A percentile compares a stretch with the other conserved stretches of the same genome.
phyloP scores from a whole-genome alignment of 2,888 invertebrate genomes.

The Epinotia nisella region DNA sequence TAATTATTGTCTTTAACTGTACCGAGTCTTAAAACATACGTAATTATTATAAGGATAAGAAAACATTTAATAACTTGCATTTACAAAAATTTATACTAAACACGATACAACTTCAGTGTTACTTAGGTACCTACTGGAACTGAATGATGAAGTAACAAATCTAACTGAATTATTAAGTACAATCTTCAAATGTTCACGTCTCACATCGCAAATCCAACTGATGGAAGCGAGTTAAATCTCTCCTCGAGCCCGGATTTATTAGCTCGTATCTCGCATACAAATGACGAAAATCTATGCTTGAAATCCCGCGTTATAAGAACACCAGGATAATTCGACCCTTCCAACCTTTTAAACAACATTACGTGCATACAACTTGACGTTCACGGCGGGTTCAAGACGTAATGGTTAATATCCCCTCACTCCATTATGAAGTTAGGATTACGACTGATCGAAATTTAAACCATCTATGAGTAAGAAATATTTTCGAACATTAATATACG shows the following conservation, averaged over 20 bases:
- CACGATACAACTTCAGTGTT: background rate
- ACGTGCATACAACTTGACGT: background rate
- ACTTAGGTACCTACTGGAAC: background rate
- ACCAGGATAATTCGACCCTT: slow-evolving; percentile 32
- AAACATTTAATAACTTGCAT: too few relatives aligned
- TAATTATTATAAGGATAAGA: too few relatives aligned
- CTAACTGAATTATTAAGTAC: slow-evolving; percentile 4
- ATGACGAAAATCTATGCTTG: slow-evolving; percentile 44
- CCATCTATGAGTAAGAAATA: slow-evolving; percentile 43
- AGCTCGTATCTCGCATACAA: slow-evolving; percentile 45
- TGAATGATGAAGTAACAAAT: background rate
- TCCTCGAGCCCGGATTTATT: slow-evolving; percentile 46
- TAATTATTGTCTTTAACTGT: too few relatives aligned
- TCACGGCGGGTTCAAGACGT: slow-evolving; percentile 8
- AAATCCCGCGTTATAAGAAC: slow-evolving; percentile 43
- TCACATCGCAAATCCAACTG: slow-evolving; percentile 40
- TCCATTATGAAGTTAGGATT: slow-evolving; percentile 46
- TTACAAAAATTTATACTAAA: too few relatives aligned
- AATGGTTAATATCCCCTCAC: slow-evolving; percentile 43
- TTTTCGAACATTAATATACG: slow-evolving; percentile 31
- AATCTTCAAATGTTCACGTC: slow-evolving; percentile 32
- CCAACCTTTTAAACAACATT: slow-evolving; percentile 28
- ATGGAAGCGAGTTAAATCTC: slow-evolving; percentile 45
- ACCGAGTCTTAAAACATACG: too few relatives aligned
- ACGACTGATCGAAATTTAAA: slow-evolving; percentile 45